phyloP scores from a whole-genome alignment of 2,888 invertebrate species.

The Abrostola tripartita region DNA sequence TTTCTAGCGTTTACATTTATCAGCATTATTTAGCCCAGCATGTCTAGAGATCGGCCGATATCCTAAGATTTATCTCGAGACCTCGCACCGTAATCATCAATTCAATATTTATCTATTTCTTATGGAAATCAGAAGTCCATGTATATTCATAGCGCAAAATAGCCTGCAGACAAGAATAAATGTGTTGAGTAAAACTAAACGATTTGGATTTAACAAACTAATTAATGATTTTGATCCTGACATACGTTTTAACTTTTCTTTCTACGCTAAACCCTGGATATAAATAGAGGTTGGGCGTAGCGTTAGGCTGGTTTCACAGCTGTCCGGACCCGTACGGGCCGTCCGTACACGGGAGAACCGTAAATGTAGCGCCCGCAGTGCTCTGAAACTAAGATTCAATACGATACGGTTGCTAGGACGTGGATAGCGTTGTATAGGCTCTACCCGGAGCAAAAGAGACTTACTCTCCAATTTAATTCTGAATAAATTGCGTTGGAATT shows the following conservation, averaged over 20 bases:
- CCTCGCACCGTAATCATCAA: not conserved
- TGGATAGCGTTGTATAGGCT: too few species aligned
- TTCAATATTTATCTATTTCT: not conserved
- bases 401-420: too few species aligned
- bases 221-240: slow-evolving; percentile 7
- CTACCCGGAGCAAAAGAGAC: too few species aligned
- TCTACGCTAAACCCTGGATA: not conserved
- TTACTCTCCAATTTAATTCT: too few species aligned
- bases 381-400: too few species aligned
- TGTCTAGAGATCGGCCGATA: not conserved
- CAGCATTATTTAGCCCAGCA: not conserved
- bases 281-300: not conserved
- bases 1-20: not conserved
- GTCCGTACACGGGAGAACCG: too few species aligned
- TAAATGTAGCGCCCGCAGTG: too few species aligned
- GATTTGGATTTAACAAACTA: not conserved
- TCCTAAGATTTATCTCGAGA: not conserved
- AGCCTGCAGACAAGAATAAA: not conserved
- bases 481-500: too few species aligned
- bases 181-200: not conserved
- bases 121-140: too few species aligned
- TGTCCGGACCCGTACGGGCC: too few species aligned
- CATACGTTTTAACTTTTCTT: not conserved
- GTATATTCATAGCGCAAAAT: too few species aligned
- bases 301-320: too few species aligned